Percentiles rank a stretch among this genome's conserved stretches.
These are phyloP conservation scores for Alauda arvensis DNA, from an alignment of 2,797 vertebrate genomes.

Conservation along the genomic window DNA sequence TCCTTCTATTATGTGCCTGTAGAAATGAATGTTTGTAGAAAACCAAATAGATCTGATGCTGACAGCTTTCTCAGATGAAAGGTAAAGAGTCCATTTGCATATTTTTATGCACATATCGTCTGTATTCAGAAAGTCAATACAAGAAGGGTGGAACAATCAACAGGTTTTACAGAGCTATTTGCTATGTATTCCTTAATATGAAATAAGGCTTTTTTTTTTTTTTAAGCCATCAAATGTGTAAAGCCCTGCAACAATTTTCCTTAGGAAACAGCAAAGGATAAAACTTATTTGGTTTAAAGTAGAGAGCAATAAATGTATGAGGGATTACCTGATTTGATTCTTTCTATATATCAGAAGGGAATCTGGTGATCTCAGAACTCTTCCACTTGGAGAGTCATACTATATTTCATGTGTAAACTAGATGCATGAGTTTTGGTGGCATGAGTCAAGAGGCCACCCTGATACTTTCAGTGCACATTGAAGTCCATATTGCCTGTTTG, in stretches of 20 bases:
- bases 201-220: not conserved
- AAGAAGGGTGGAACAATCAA: not conserved
- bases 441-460: not conserved
- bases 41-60: not conserved
- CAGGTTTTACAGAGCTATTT: not conserved
- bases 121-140: constrained; percentile 33
- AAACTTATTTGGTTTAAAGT: not conserved
- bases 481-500: not conserved
- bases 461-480: not conserved
- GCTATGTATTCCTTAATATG: constrained; percentile 2
- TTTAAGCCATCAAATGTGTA: not conserved
- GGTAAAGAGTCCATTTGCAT: not conserved
- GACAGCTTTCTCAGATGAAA: not conserved
- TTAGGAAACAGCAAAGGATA: not conserved
- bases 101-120: not conserved
- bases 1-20: not conserved
- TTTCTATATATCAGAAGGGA: not conserved
- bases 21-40: not conserved
- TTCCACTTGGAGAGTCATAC: not conserved
- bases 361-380: not conserved
- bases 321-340: not conserved
- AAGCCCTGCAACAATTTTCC: not conserved
- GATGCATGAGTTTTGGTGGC: not conserved
- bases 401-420: not conserved
- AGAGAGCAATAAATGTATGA: not conserved